Base-by-base conservation (phyloP, 2,888 invertebrate genomes). In the Chymomyza fuscimana region DNA sequence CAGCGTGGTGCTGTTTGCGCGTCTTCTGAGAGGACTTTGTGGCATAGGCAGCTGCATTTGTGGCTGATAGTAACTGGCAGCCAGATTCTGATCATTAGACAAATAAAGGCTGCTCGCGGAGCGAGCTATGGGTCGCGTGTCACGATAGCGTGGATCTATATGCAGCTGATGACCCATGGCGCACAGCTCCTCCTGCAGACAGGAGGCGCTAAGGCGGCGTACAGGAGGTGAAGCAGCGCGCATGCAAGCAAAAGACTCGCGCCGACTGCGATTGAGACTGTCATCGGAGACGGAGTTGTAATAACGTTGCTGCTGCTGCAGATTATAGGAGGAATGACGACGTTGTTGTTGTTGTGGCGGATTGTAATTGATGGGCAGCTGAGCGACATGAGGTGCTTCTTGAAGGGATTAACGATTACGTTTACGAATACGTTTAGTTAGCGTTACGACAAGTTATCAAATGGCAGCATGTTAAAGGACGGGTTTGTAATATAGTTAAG, bases 131-230 rank as follows among this genome's bases (percentile, higher is more conserved):
- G 91, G 90, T n/a, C 92, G 82, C 0, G 91, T 91, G 58, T 92
- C 92, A 61, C 92, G 85, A 72, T 92, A 92, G 6, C 92, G 79
- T 1, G 92, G 92, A 88, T 92, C 92, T 7, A 92, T 91, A 65
- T 91, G 92, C 70, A 91, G 69, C 75, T 91, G 90, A 74, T 91
- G 89, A 7, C 90, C 90, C 78, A 89, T 74, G n/a, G 89, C 86
- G 65, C 89, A 91, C 4, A 91, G 82, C 40, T 91, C 90, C 70
- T 92, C 92, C 68, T 91, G 91, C 67, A 92, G 70, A 10, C 90
- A 91, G 51, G 92, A 92, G 51, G 90, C 90, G 66, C 91, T 91
- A 46, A 91, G 67, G 0, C 90, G 87, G 7, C 91, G 84, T 32
- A 86, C 79, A 0, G 89, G 89, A 46, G 91, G 87, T 68, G 90